Conservation (phyloP, 30 jellyfish, hydroid and myxozoan genomes). For the Hydractinia echinata region DNA sequence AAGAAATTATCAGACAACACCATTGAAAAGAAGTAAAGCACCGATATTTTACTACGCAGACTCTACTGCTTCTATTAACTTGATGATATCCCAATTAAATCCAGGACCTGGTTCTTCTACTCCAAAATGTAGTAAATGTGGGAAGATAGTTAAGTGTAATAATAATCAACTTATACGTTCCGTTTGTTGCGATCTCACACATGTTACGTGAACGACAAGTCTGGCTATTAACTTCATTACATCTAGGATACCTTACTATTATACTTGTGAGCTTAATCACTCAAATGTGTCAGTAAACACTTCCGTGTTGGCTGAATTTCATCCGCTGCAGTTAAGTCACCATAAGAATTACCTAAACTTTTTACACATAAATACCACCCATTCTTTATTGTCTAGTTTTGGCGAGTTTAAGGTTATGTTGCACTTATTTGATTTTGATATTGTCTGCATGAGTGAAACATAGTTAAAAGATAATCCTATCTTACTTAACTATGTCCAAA, state of each 20-base stretch:
- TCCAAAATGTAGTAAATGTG: conserved; percentile 24
- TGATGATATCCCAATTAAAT: conserved; percentile 16
- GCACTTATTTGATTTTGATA: conserved; percentile 43
- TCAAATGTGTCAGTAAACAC: not conserved
- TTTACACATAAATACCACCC: conserved; percentile 35
- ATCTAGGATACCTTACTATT: conserved; percentile 5
- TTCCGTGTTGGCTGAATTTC: too few species aligned
- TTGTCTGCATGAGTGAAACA: conserved; percentile 55
- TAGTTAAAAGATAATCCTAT: conserved; percentile 5
- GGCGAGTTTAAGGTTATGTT: conserved; percentile 33
- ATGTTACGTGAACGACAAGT: conserved; percentile 20
- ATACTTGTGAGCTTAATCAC: not conserved
- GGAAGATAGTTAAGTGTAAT: conserved; percentile 28
- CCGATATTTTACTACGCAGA: not conserved
- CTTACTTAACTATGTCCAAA: conserved; percentile 38
- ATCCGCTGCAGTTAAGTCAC: not conserved
- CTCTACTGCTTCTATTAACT: conserved; percentile 30
- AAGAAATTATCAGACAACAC: too few species aligned
- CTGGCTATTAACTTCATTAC: not conserved
- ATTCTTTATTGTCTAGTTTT: conserved; percentile 44
- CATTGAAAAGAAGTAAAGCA: too few species aligned
- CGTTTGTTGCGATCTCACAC: conserved; percentile 27
- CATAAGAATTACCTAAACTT: not conserved
- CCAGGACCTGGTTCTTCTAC: conserved; percentile 42
- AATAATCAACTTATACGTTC: conserved; percentile 18